phyloP scores from a whole-genome alignment of 23 tunicate species.

The Styela clava region DNA sequence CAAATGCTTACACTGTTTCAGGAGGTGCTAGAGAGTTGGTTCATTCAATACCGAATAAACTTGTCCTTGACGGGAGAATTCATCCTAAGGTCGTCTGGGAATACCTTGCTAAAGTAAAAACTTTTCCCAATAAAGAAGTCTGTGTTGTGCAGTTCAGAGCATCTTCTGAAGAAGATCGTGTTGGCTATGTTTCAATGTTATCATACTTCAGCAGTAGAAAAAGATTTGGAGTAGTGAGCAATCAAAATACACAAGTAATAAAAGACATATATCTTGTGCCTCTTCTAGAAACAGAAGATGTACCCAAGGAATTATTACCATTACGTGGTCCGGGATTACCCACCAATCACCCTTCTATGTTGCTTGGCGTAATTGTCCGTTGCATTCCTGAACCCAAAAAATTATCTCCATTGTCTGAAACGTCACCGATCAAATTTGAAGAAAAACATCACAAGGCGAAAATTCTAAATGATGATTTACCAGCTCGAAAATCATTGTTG shows the following conservation, averaged over 20 bases:
- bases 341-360: conserved; percentile 68
- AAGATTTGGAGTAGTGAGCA: conserved; percentile 86
- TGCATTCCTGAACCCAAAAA: conserved; percentile 30
- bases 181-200: conserved; percentile 82
- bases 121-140: conserved; percentile 56
- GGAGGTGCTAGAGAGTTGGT: conserved; percentile 39
- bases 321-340: conserved; percentile 44
- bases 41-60: conserved; percentile 44
- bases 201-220: conserved; percentile 83
- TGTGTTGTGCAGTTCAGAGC: conserved; percentile 81
- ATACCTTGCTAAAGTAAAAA: conserved; percentile 57
- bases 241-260: conserved; percentile 65
- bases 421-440: not conserved
- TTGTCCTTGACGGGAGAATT: conserved; percentile 85
- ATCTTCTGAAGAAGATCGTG: conserved; percentile 73
- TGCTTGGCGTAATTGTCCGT: conserved; percentile 68
- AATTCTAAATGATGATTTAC: not conserved
- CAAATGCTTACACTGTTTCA: conserved; percentile 70
- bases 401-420: not conserved
- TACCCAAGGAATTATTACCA: conserved; percentile 46
- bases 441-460: not conserved
- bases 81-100: conserved; percentile 91
- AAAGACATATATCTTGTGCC: conserved; percentile 92
- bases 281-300: conserved; percentile 57
- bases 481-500: not conserved